phyloP scores from a whole-genome alignment of 1,140 invertebrate genomes.

The Vanessa tameamea region DNA sequence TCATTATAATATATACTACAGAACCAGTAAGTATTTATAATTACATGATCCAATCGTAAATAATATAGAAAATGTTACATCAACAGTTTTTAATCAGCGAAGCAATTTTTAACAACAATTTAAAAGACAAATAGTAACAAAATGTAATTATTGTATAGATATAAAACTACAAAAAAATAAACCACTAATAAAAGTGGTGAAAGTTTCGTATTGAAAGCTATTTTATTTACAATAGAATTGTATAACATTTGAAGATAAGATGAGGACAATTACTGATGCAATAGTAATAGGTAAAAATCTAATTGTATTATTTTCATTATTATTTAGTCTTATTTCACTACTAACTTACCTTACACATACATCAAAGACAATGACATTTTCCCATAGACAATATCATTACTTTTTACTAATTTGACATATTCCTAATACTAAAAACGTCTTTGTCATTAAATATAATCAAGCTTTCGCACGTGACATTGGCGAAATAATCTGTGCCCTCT shows the following conservation, averaged over 20 bases:
- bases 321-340: too few species aligned
- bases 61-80: neutral
- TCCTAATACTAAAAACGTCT: neutral
- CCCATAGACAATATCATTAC: too few species aligned
- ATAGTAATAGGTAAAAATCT: neutral
- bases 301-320: too few species aligned
- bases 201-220: slow-evolving; percentile 35
- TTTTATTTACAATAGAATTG: slow-evolving; percentile 33
- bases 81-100: neutral
- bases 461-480: too few species aligned
- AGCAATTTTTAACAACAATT: slow-evolving; percentile 13
- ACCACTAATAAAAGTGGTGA: slow-evolving; percentile 42
- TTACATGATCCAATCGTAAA: too few species aligned
- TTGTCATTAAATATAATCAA: neutral
- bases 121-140: slow-evolving; percentile 13
- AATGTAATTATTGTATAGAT: slow-evolving; percentile 16
- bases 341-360: too few species aligned
- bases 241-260: slow-evolving; percentile 5
- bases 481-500: too few species aligned
- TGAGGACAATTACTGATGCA: neutral
- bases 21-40: too few species aligned
- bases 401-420: too few species aligned
- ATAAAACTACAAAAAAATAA: too few species aligned
- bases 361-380: too few species aligned
- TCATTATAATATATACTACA: too few species aligned